These are phyloP conservation scores for Omphaloscelis lunosa DNA, from an alignment of 2,888 invertebrate genomes.

Conservation along the genomic window DNA sequence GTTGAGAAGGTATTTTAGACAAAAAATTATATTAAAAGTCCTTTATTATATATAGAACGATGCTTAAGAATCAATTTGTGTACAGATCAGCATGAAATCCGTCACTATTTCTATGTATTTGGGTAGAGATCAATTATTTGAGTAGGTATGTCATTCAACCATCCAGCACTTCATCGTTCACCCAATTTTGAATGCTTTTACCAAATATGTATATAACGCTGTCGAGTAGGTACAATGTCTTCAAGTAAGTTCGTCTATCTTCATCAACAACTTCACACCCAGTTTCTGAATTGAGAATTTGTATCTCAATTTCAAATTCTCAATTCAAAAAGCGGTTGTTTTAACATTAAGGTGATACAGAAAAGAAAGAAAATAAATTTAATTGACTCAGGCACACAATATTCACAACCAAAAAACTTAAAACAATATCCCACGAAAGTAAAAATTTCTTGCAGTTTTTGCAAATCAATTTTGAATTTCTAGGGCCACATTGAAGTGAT, in stretches of 20 bases:
- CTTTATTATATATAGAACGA: neutral
- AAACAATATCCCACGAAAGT: neutral
- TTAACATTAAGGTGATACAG: no score
- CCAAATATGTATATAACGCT: neutral
- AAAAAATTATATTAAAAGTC: neutral
- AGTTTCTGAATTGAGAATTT: neutral
- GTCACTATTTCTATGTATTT: neutral
- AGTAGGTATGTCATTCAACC: neutral
- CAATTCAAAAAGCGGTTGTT: no score
- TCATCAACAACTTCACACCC: neutral
- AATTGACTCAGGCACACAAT: no score
- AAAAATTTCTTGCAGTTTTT: neutral
- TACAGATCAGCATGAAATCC: neutral
- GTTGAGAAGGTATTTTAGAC: conserved; percentile 42
- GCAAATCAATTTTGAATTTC: neutral
- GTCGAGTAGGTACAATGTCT: neutral
- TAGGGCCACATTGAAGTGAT: neutral
- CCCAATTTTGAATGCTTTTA: neutral
- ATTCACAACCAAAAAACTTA: no score
- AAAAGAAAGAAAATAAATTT: no score
- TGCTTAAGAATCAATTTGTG: neutral
- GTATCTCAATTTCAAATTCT: neutral
- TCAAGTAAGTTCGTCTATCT: neutral
- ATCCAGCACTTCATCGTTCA: neutral
- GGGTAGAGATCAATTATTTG: neutral